Conservation (phyloP, 1,140 invertebrate genomes). For the Micrasema longulum region DNA sequence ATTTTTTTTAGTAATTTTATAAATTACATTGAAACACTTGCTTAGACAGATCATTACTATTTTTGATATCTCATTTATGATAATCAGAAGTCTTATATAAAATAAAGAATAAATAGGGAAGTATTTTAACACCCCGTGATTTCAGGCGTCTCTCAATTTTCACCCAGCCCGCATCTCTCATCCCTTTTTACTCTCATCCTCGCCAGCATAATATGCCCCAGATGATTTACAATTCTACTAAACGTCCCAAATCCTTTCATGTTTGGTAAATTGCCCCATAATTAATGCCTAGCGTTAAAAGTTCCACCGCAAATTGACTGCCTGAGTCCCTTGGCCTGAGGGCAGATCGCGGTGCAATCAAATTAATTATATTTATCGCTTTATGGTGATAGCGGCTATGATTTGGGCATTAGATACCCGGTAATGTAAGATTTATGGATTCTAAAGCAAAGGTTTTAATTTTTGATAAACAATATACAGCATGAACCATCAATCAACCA, state of each 20-base stretch:
- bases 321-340: constrained; percentile 2
- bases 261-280: constrained; percentile 29
- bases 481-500: neutral
- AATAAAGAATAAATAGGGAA: no score
- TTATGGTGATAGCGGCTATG: no score
- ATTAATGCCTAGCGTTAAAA: constrained; percentile 32
- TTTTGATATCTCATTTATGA: no score
- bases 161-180: no score
- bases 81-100: no score
- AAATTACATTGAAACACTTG: no score
- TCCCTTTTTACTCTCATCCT: no score
- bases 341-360: constrained; percentile 19
- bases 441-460: neutral
- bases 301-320: constrained; percentile 14
- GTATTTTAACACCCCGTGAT: no score
- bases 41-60: no score
- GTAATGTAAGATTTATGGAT: neutral
- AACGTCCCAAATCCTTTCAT: constrained; percentile 30
- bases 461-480: neutral
- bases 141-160: no score
- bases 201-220: no score
- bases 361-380: constrained; percentile 17
- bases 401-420: neutral
- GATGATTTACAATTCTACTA: constrained; percentile 35
- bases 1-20: no score